phyloP scores from a whole-genome alignment of 2,888 invertebrate species.

The Schrankia costaestrigalis region DNA sequence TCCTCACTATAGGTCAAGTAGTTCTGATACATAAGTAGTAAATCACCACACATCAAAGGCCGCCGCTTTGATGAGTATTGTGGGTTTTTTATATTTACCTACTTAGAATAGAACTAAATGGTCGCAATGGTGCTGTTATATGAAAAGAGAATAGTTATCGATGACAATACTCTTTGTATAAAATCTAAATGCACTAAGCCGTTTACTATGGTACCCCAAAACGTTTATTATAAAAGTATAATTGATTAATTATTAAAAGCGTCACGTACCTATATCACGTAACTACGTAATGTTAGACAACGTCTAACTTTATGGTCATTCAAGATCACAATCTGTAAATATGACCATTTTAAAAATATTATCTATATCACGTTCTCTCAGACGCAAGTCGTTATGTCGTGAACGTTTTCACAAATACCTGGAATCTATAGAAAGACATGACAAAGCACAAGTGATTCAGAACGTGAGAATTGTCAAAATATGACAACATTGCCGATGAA shows the following conservation, averaged over 20 bases:
- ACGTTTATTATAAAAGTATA: too few relatives aligned
- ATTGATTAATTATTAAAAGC: slow-evolving; percentile 42
- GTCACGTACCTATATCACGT: slow-evolving; percentile 70
- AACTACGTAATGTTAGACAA: too few relatives aligned
- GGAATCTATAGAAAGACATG: slow-evolving; percentile 56
- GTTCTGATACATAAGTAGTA: slow-evolving; percentile 25
- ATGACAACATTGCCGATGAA: slow-evolving; percentile 32
- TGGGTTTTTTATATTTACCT: too few relatives aligned
- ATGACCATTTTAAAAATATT: slow-evolving; percentile 59
- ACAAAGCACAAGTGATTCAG: slow-evolving; percentile 45
- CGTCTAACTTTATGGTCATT: slow-evolving; percentile 67
- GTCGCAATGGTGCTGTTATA: too few relatives aligned
- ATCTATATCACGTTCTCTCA: slow-evolving; percentile 69
- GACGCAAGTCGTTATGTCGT: slow-evolving; percentile 66
- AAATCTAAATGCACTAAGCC: too few relatives aligned
- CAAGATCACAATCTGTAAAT: slow-evolving; percentile 66
- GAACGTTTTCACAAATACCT: slow-evolving; percentile 57
- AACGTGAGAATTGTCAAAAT: slow-evolving; percentile 59
- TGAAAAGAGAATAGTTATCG: too few relatives aligned
- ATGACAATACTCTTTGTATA: too few relatives aligned
- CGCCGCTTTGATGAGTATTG: slow-evolving; percentile 43
- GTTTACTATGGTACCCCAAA: too few relatives aligned
- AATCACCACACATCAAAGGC: slow-evolving; percentile 20
- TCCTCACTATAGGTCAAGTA: slow-evolving; percentile 25
- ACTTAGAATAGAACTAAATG: too few relatives aligned